Base-by-base conservation (phyloP, 2,797 vertebrate species). In the Leptoclinus maculatus region DNA sequence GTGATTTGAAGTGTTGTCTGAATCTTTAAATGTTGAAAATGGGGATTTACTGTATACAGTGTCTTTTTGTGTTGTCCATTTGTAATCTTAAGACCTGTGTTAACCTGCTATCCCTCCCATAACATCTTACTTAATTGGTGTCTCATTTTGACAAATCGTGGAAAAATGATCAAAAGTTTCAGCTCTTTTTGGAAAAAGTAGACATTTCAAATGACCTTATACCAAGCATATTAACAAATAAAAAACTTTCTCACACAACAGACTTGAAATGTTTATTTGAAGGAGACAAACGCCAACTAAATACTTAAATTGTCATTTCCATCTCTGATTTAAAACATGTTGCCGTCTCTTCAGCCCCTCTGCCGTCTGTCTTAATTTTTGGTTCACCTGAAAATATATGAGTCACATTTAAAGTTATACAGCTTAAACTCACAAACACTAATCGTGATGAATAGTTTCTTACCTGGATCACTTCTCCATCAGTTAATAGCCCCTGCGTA, bases 1-100 rank as follows among this genome's bases (percentile, higher is more conserved):
- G 90, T 92, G 89, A 89, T 76, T 53, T 86, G 65, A 68, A 74
- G 80, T 85, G 67, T 87, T 58, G 87, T 85, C 82, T 88, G 57
- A 75, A 71, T 88, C 74, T 47, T 85, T 86, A 17, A 71, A 74
- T 1, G 25, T 66, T 71, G 32, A 60, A 76, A 71, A 64, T 38
- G 12, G 11, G 57, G 27, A 63, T 47, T 75, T 71, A 43, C 17
- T 69, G 25, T 66, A 27, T 29, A 6, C 2, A 16, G 27, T 60
- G 5, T 19, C 43, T 32, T 32, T 32, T 32, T 32, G 29, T 32
- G 11, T 16, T 71, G 14, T 81, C 53, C 9, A 23, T 53, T 63
- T 80, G 60, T 82, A 45, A 79, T 73, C 57, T 34, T 2, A 32
- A 41, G 21, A 38, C 74, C 74, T 70, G n/a, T 79, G 25, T 76